Evolutionary conservation across 2,888 invertebrate species (phyloP), one percentile per base, ranked within the genome.

Genomic region (Melanostoma scalare): DNA sequence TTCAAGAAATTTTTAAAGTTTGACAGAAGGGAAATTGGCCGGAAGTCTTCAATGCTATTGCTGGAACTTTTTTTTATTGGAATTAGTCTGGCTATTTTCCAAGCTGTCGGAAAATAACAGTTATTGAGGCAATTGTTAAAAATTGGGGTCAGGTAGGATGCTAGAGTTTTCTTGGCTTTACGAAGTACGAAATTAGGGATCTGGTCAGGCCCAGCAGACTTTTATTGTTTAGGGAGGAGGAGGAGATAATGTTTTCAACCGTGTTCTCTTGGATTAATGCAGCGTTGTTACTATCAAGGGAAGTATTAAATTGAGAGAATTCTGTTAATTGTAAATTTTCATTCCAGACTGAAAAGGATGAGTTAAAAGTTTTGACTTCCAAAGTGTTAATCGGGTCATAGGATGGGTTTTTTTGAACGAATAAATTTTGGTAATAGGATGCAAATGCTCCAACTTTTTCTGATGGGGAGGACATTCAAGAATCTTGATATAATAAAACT

Each of bases 61-160:
- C 9, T 8, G n/a, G 31, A 33, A 31, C 31, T 52, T 6, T 38
- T 38, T 5, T 38, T 56, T 3, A 38, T 56, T 1, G 55, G 38
- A 5, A 56, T 56, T 9, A 56, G 8, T 8, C 6, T 38, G 38
- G 55, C 38, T 8, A 8, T 8, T 9, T 56, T 56, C 38, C 38
- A 56, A 6, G 6, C 8, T 3, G 6, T 8, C 9, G 56, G 56
- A 5, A 56, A 56, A 9, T 56, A 40, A 9, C 20, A 30, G 6
- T 2, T 56, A 30, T 56, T 56, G 3, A 56, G 3, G 40, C 56
- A 56, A 8, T 50, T 50, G 20, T 55, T 55, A 10, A 55, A 20
- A 6, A 55, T 2, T 4, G 55, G 55, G 3, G 55, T 55, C 10
- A 55, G 36, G 8, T 10, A 38, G 35, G 35, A 36, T 3, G 36